phyloP scores from a whole-genome alignment of 2,888 invertebrate species.

The Cremastinae sp. region DNA sequence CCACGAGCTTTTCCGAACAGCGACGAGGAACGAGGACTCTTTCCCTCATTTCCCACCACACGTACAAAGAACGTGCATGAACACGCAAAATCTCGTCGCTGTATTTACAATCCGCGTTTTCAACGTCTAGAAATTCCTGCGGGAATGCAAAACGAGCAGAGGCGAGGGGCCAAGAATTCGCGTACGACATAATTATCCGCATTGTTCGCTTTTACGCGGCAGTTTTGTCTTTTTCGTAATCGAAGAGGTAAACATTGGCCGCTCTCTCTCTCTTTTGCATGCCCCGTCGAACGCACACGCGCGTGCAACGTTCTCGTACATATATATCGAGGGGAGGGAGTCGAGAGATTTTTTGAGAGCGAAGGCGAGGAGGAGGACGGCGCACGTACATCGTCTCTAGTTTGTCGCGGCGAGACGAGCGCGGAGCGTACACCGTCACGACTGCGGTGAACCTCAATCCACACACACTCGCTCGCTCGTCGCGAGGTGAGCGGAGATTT shows the following conservation, averaged over 20 bases:
- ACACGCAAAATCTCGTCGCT: not conserved
- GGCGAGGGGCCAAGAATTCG: not conserved
- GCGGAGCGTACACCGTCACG: slow-evolving; percentile 16
- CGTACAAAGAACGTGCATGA: not conserved
- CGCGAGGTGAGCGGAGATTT: not conserved
- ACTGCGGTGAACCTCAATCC: slow-evolving; percentile 5
- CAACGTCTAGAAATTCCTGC: not conserved
- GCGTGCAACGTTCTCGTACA: not conserved
- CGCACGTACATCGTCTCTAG: not conserved
- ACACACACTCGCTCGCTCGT: slow-evolving; percentile 3
- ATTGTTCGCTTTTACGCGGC: not conserved
- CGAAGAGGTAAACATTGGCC: too few species aligned
- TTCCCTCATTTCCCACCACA: slow-evolving; percentile 3
- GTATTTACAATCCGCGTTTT: not conserved
- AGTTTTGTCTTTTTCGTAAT: too few species aligned
- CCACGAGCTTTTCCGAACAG: slow-evolving; percentile 32
- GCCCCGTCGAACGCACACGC: not conserved
- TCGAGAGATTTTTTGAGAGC: not conserved
- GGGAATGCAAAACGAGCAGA: not conserved
- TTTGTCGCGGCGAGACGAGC: slow-evolving; percentile 29
- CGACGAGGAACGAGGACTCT: slow-evolving; percentile 13
- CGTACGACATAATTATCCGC: not conserved
- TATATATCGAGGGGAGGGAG: too few species aligned
- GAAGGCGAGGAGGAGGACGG: slow-evolving; percentile 16
- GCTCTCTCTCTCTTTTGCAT: too few species aligned